These are phyloP conservation scores for Cataglyphis cursor DNA, from an alignment of 2,888 invertebrate species.

Conservation along the genomic window DNA sequence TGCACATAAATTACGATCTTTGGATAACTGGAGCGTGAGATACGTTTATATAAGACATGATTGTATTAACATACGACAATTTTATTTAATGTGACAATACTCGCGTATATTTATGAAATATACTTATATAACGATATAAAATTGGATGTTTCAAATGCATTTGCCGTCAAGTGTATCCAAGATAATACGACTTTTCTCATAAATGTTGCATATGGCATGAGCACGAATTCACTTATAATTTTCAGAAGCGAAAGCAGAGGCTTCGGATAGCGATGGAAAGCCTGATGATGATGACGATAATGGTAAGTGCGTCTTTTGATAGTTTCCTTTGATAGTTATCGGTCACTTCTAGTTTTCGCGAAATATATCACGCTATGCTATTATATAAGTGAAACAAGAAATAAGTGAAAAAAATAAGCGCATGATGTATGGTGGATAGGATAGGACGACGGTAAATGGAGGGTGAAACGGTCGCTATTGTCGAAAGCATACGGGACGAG, in stretches of 20 bases:
- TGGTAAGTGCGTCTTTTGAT: conserved; percentile 76
- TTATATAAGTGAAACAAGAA: conserved; percentile 2
- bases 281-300: conserved; percentile 81
- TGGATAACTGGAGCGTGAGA: conserved; percentile 9
- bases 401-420: background rate
- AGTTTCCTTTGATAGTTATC: background rate
- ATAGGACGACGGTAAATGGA: conserved; percentile 60
- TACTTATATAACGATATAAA: background rate
- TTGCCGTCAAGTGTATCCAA: conserved; percentile 12
- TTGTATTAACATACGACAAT: background rate
- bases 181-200: conserved; percentile 41
- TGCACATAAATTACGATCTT: conserved; percentile 6
- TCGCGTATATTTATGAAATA: background rate
- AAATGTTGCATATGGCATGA: conserved; percentile 75
- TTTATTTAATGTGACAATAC: background rate
- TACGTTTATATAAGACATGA: conserved; percentile 7
- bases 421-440: background rate
- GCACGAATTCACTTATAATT: conserved; percentile 67
- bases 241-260: conserved; percentile 85
- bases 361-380: conserved; percentile 12
- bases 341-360: background rate
- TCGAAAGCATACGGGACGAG: conserved; percentile 58
- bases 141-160: background rate
- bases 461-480: conserved; percentile 62
- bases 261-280: conserved; percentile 84